Conservation (phyloP, 2,888 invertebrate species). For the Harpalus rufipes region DNA sequence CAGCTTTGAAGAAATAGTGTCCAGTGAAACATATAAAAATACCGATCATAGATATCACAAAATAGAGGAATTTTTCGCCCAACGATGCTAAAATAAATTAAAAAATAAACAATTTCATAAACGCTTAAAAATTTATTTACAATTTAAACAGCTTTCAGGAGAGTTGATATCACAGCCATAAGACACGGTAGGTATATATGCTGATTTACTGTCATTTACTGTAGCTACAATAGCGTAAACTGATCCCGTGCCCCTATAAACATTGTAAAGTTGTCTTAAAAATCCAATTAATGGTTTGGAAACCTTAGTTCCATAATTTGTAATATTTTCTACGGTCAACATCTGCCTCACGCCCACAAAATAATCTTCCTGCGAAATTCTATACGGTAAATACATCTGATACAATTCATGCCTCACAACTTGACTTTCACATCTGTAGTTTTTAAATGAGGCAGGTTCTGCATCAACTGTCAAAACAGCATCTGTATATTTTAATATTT, state of each 20-base stretch:
- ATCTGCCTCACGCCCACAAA: conserved; percentile 82
- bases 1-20: conserved; percentile 82
- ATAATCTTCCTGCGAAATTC: conserved; percentile 80
- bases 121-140: conserved; percentile 77
- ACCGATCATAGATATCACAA: conserved; percentile 81
- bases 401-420: conserved; percentile 78
- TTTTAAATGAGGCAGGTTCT: conserved; percentile 77
- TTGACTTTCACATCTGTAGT: conserved; percentile 74
- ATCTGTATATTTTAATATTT: conserved; percentile 76
- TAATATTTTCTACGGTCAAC: conserved; percentile 80
- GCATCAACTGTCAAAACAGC: conserved; percentile 79
- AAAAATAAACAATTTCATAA: conserved; percentile 5
- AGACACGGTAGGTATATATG: conserved; percentile 84
- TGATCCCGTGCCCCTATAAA: conserved; percentile 82
- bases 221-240: conserved; percentile 81
- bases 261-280: conserved; percentile 79
- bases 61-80: conserved; percentile 78
- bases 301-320: conserved; percentile 78
- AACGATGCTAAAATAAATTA: conserved; percentile 76
- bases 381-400: conserved; percentile 81
- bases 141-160: conserved; percentile 78
- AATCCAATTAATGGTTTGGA: conserved; percentile 71
- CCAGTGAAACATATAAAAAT: conserved; percentile 82
- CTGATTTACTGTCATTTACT: conserved; percentile 77
- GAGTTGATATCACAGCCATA: conserved; percentile 82